These are phyloP conservation scores for Paguma larvata DNA, from an alignment of 2,797 vertebrate genomes.

Conservation along the genomic window DNA sequence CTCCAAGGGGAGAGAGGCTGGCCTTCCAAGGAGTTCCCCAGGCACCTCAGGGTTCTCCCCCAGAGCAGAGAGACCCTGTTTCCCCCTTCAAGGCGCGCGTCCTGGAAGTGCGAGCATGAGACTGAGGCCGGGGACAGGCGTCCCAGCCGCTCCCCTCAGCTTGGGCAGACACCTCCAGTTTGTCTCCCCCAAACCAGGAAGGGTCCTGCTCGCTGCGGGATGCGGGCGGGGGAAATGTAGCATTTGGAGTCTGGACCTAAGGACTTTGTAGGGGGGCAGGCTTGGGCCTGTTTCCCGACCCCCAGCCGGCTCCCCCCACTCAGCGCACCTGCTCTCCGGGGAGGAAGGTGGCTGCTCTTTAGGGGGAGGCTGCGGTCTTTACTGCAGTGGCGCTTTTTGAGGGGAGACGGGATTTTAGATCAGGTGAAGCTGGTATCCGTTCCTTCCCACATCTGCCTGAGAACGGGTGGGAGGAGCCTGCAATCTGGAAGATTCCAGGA, in stretches of 20 bases:
- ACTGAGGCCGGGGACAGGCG: background rate
- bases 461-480: background rate
- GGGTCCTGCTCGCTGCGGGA: background rate
- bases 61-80: background rate
- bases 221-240: background rate
- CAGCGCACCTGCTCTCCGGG: background rate
- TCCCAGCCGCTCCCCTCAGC: background rate
- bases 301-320: fast-evolving
- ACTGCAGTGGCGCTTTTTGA: background rate
- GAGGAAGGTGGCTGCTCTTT: no score
- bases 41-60: fast-evolving
- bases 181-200: background rate
- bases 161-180: no score
- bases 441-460: no score
- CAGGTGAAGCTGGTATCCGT: background rate
- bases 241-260: no score
- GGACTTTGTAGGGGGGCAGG: fast-evolving
- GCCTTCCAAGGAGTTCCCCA: fast-evolving
- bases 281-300: background rate
- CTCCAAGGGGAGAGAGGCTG: fast-evolving
- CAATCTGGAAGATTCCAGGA: fast-evolving
- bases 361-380: background rate
- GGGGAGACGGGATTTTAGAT: background rate
- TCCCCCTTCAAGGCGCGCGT: no score
- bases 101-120: background rate